These are phyloP conservation scores for Xenops minutus DNA, from an alignment of 2,797 vertebrate species.

Conservation along the genomic window DNA sequence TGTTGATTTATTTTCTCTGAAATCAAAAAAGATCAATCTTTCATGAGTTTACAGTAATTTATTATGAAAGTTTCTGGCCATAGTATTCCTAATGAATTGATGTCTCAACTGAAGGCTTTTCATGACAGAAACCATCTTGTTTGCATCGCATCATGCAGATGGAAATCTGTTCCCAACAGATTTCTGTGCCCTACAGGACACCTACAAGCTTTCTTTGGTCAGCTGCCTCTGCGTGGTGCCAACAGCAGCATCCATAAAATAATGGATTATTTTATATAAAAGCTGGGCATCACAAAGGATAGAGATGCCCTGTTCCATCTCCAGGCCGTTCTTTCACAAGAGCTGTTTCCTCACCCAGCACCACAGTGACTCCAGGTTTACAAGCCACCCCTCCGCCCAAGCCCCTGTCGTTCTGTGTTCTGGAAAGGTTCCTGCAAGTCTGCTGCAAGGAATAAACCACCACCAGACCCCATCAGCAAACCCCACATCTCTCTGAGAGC, in stretches of 20 bases:
- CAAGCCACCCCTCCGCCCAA: neutral
- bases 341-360: neutral
- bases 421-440: neutral
- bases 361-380: neutral
- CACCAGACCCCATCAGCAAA: neutral
- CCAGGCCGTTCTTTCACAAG: neutral
- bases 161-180: neutral
- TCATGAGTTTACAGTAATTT: conserved; percentile 41
- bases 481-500: neutral
- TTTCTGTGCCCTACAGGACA: neutral
- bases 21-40: conserved; percentile 36
- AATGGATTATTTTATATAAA: too few relatives aligned
- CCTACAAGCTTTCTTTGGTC: neutral
- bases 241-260: neutral
- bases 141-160: neutral
- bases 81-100: neutral
- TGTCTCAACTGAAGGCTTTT: conserved; percentile 3
- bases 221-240: neutral
- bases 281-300: neutral
- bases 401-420: neutral
- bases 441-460: neutral
- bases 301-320: neutral
- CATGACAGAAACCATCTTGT: conserved; percentile 6
- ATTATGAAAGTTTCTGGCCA: conserved; percentile 28
- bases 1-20: conserved; percentile 47